Evolutionary conservation across 1,140 invertebrate genomes (phyloP).

Genomic region (Zaprionus gabonicus): DNA sequence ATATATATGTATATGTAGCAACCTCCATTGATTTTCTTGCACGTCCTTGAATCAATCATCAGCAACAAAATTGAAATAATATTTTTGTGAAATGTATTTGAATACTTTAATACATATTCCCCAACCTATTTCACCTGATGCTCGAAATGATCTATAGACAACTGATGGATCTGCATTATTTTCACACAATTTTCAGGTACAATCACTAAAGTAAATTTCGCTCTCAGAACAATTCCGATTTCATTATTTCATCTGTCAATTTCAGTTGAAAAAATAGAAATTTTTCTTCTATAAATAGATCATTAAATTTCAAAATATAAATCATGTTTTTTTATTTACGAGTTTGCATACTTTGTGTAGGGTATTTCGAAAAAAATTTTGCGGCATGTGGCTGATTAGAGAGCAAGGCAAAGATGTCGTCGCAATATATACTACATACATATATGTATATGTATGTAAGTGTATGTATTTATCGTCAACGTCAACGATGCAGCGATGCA

Average conservation of each 20-base stretch:
- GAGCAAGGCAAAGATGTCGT: slow-evolving; percentile 18
- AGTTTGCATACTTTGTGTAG: background rate
- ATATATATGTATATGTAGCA: background rate
- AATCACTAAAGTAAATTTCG: background rate
- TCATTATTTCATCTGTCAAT: background rate
- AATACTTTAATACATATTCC: background rate
- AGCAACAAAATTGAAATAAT: background rate
- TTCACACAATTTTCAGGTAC: background rate
- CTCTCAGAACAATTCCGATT: background rate
- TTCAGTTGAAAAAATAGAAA: background rate
- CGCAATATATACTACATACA: background rate
- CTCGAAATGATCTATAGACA: background rate
- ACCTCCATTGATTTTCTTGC: background rate
- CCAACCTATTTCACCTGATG: background rate
- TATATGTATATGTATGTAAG: background rate
- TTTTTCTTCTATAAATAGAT: background rate
- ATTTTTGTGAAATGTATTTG: background rate
- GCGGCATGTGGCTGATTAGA: slow-evolving; percentile 45
- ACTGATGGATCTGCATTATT: background rate
- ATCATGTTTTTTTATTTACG: background rate
- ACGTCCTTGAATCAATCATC: slow-evolving; percentile 1
- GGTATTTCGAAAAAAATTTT: slow-evolving; percentile 5
- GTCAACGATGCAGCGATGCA: slow-evolving; percentile 58
- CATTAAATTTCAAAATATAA: background rate
- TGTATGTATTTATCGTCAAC: slow-evolving; percentile 11